phyloP scores from a whole-genome alignment of 2,113 vertebrate genomes.

The Psettodes erumei region DNA sequence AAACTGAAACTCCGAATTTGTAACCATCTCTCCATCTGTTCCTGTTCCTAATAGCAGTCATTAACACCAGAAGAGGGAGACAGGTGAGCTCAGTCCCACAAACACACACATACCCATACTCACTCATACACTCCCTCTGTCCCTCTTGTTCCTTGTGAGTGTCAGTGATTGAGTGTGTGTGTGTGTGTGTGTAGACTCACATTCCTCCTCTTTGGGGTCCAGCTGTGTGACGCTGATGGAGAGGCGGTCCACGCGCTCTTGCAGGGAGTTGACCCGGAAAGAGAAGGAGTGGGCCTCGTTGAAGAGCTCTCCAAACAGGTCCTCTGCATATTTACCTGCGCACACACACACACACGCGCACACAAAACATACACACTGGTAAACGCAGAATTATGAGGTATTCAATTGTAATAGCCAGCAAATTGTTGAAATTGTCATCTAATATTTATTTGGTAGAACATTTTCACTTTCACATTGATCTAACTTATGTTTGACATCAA shows the following conservation, averaged over 20 bases:
- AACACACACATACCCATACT: background rate
- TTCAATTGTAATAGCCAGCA: too few relatives aligned
- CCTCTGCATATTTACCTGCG: conserved; percentile 99
- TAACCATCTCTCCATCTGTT: conserved; percentile 29
- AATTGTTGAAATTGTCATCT: too few relatives aligned
- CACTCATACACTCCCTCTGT: too few relatives aligned
- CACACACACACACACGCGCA: conserved; percentile 23
- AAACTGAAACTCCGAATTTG: conserved; percentile 34
- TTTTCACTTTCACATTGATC: background rate
- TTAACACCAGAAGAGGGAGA: conserved; percentile 31
- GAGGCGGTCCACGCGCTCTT: conserved; percentile 97
- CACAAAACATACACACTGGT: conserved; percentile 18
- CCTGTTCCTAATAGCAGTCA: conserved; percentile 49
- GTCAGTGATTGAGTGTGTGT: background rate
- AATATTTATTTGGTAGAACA: too few relatives aligned
- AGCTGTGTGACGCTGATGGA: conserved; percentile 98
- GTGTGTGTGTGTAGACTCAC: conserved; percentile 83
- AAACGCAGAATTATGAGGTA: conserved; percentile 7
- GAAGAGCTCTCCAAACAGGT: conserved; percentile 98
- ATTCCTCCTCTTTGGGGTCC: conserved; percentile 97
- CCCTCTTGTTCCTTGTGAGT: too few relatives aligned
- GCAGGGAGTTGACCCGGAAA: conserved; percentile 98
- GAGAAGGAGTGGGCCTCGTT: conserved; percentile 98
- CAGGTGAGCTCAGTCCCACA: conserved; percentile 1
- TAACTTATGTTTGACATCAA: conserved; percentile 5